phyloP scores from a whole-genome alignment of 2,113 vertebrate species.

The Uria lomvia region DNA sequence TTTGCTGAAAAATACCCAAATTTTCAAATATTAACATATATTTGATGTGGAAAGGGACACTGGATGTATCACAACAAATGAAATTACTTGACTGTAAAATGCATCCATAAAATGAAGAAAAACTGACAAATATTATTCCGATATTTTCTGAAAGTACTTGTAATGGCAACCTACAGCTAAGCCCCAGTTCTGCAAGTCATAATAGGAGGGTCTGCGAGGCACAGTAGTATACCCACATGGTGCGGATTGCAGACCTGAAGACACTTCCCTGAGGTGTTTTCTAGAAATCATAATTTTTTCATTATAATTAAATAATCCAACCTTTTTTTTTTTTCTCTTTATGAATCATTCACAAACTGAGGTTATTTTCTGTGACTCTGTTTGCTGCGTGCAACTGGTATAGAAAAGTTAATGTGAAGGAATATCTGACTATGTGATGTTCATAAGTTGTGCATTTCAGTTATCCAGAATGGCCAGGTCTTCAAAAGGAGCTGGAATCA shows the following conservation, averaged over 20 bases:
- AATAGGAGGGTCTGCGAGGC: not conserved
- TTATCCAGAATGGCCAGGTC: not conserved
- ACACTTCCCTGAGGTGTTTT: not conserved
- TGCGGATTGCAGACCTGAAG: not conserved
- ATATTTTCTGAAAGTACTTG: not conserved
- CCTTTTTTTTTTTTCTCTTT: not conserved
- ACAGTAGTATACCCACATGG: not conserved
- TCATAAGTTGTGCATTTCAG: not conserved
- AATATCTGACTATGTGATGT: not conserved
- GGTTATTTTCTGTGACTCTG: not conserved
- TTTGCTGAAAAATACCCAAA: not conserved
- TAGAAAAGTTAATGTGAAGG: not conserved
- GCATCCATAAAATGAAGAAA: not conserved
- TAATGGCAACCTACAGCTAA: not conserved
- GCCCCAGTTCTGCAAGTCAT: not conserved
- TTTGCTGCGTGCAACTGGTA: not conserved
- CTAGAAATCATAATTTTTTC: not conserved
- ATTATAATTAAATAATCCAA: not conserved
- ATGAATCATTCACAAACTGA: not conserved
- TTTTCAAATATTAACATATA: conserved; percentile 31
- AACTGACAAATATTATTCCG: not conserved
- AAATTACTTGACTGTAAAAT: not conserved
- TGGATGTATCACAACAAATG: not conserved
- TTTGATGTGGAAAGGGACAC: conserved; percentile 1
- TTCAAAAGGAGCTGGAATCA: not conserved